Conservation (phyloP, 92 coral and sea anemone genomes). For the Phymanthus crucifer region DNA sequence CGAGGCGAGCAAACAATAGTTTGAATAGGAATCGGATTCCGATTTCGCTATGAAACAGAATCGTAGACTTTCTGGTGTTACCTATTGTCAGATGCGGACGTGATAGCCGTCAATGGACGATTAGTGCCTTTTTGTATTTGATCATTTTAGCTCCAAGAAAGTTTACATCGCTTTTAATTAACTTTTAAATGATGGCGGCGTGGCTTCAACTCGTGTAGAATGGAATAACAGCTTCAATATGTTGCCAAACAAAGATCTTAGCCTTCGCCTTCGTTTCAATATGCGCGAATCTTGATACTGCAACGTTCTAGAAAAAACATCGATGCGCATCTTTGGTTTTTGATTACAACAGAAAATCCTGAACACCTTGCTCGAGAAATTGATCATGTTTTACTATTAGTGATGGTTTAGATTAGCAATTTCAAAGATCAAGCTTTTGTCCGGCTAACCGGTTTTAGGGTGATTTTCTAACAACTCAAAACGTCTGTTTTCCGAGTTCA, state of each 20-base stretch:
- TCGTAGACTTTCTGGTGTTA: slow-evolving; percentile 24
- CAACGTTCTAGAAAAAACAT: no score
- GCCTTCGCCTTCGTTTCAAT: no score
- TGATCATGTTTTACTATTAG: background rate
- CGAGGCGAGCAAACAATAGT: background rate
- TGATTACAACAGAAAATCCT: background rate
- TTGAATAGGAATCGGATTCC: background rate
- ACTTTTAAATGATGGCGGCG: slow-evolving; percentile 10
- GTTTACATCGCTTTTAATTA: slow-evolving; percentile 22
- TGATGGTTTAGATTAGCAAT: background rate
- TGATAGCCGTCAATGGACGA: slow-evolving; percentile 21
- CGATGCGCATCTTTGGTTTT: background rate
- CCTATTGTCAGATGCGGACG: slow-evolving; percentile 10
- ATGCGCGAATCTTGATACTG: background rate
- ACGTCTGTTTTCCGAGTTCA: background rate
- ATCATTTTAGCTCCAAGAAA: slow-evolving; percentile 22
- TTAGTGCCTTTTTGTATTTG: slow-evolving; percentile 26
- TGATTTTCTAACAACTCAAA: background rate
- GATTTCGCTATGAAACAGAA: background rate
- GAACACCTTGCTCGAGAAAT: background rate
- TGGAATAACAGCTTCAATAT: background rate
- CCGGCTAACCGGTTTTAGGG: background rate
- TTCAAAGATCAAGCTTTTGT: background rate
- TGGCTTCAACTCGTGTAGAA: background rate
- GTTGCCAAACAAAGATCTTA: no score